Evolutionary conservation across 2,888 invertebrate genomes (phyloP).

Genomic region (Ephialtes manifestator): DNA sequence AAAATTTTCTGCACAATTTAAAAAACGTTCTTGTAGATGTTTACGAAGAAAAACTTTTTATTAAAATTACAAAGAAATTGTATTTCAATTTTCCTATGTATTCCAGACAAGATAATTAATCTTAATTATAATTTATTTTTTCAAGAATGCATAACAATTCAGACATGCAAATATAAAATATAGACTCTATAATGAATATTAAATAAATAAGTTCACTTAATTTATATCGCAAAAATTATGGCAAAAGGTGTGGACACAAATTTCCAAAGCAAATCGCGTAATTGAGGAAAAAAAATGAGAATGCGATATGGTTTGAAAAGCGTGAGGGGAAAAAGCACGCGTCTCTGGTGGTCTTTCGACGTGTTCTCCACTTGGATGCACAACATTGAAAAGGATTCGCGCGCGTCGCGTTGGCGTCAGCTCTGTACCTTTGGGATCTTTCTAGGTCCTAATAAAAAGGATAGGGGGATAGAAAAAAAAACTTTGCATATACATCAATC

Average conservation of each 20-base stretch:
- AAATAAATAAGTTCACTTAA: too few relatives aligned
- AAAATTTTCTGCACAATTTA: too few relatives aligned
- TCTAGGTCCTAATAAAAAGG: background rate
- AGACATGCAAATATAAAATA: background rate
- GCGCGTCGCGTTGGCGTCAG: slow-evolving; percentile 50
- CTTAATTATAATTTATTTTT: too few relatives aligned
- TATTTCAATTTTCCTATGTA: too few relatives aligned
- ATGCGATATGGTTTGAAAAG: slow-evolving; percentile 72
- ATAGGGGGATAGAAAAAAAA: slow-evolving; percentile 29
- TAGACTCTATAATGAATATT: too few relatives aligned
- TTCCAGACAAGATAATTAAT: too few relatives aligned
- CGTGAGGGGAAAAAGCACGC: slow-evolving; percentile 65
- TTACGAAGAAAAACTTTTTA: too few relatives aligned
- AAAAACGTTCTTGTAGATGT: too few relatives aligned
- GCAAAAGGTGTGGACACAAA: background rate
- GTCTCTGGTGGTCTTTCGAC: slow-evolving; percentile 81
- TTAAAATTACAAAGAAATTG: too few relatives aligned
- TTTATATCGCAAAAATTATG: background rate
- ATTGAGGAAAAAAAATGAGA: slow-evolving; percentile 73
- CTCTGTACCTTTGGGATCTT: slow-evolving; percentile 32
- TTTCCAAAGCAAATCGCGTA: slow-evolving; percentile 15
- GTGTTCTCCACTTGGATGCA: slow-evolving; percentile 53
- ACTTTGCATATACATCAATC: slow-evolving; percentile 64
- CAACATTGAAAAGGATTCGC: slow-evolving; percentile 32
- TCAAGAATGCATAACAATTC: too few relatives aligned